Percentiles rank a stretch among this genome's conserved stretches.
Conservation (phyloP, 2,888 invertebrate species). For the Tetragonisca angustula region DNA sequence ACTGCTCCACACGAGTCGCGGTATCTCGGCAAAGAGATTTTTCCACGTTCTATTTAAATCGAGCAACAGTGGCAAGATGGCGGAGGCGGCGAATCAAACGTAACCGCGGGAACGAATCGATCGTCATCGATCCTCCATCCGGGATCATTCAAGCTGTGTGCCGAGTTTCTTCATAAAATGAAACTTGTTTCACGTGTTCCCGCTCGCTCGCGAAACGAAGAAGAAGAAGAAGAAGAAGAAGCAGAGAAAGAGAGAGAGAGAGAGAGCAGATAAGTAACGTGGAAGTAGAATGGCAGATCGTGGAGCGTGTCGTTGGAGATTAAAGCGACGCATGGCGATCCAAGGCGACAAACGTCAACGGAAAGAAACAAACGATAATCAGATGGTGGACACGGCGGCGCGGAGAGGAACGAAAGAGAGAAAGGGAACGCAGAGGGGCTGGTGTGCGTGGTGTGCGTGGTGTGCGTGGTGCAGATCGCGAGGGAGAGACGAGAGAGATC, state of each 20-base stretch:
- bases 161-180: neutral
- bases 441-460: slow-evolving; percentile 36
- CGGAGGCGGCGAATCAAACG: slow-evolving; percentile 13
- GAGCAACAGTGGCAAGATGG: slow-evolving; percentile 39
- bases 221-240: too few species aligned
- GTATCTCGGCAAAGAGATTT: slow-evolving; percentile 37
- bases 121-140: neutral
- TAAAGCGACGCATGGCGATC: slow-evolving; percentile 40
- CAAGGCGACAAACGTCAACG: slow-evolving; percentile 48
- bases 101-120: neutral
- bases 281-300: too few species aligned
- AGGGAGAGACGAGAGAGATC: slow-evolving; percentile 42
- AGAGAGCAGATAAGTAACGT: too few species aligned
- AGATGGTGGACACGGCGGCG: slow-evolving; percentile 38
- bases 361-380: slow-evolving; percentile 64
- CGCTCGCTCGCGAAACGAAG: too few species aligned
- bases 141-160: neutral
- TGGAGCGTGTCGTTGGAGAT: slow-evolving; percentile 18
- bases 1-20: slow-evolving; percentile 42
- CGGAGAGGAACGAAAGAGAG: slow-evolving; percentile 15
- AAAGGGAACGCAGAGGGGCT: too few species aligned
- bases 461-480: slow-evolving; percentile 50
- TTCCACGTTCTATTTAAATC: slow-evolving; percentile 32
- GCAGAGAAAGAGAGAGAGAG: too few species aligned
- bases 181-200: too few species aligned